Conservation (phyloP, 2,797 vertebrate genomes). For the Pipistrellus pygmaeus region DNA sequence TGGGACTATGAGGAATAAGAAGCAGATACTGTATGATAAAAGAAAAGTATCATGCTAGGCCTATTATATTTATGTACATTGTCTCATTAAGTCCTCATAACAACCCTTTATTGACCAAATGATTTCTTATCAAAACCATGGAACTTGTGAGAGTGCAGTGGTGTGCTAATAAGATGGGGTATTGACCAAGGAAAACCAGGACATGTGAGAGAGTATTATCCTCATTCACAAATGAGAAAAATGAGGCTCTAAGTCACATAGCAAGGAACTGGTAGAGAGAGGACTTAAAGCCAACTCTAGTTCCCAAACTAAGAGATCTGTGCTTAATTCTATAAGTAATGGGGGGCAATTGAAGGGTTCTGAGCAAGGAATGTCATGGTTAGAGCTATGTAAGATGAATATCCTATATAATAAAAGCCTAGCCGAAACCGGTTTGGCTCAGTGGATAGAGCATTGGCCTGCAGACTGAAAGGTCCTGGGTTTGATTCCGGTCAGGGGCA, state of each 20-base stretch:
- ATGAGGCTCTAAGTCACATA: not conserved
- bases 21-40: not conserved
- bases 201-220: not conserved
- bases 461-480: too few relatives aligned
- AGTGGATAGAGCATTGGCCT: too few relatives aligned
- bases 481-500: too few relatives aligned
- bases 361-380: not conserved
- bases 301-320: not conserved
- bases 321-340: not conserved
- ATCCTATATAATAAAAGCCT: too few relatives aligned
- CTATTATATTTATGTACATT: not conserved
- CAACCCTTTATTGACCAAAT: slow-evolving; percentile 6
- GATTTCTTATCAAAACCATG: slow-evolving; percentile 42
- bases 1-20: slow-evolving; percentile 23
- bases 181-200: not conserved
- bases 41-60: not conserved
- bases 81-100: not conserved
- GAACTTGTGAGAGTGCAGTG: slow-evolving; percentile 7
- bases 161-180: not conserved
- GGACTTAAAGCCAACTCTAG: slow-evolving; percentile 19
- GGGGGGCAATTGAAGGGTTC: not conserved
- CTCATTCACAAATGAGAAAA: slow-evolving; percentile 26
- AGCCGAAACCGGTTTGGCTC: too few relatives aligned
- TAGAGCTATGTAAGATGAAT: not conserved
- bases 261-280: not conserved